Percentiles rank a stretch among this genome's conserved stretches.
Conservation (phyloP, 2,113 vertebrate species). For the Syngnathus typhle region DNA sequence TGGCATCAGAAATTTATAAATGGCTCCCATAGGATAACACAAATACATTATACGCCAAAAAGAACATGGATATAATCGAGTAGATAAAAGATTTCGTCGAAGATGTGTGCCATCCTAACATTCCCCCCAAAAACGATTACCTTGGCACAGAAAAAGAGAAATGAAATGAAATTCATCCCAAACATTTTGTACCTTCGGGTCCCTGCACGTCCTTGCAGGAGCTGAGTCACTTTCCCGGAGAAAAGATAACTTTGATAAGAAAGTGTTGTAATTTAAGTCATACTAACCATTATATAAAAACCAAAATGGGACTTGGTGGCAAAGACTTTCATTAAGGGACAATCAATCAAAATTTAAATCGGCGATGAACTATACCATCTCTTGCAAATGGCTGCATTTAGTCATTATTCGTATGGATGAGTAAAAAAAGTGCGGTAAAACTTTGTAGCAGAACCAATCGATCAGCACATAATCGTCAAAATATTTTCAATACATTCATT, state of each 20-base stretch:
- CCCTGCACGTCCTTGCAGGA: constrained; percentile 57
- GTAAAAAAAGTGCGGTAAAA: constrained; percentile 19
- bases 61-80: constrained; percentile 20
- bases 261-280: constrained; percentile 55
- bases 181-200: constrained; percentile 65
- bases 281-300: constrained; percentile 34
- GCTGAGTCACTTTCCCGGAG: constrained; percentile 61
- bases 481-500: neutral
- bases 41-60: constrained; percentile 1
- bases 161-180: constrained; percentile 49
- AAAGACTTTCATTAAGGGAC: neutral
- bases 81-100: constrained; percentile 29
- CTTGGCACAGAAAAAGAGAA: constrained; percentile 49
- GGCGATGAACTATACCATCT: neutral
- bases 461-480: constrained; percentile 40
- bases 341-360: neutral
- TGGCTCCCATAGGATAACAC: constrained; percentile 3
- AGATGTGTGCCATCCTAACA: constrained; percentile 38
- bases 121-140: constrained; percentile 30
- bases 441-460: too few species aligned
- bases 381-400: neutral
- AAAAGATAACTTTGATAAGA: constrained; percentile 35
- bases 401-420: neutral
- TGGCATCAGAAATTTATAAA: constrained; percentile 12
- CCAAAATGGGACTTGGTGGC: neutral